phyloP scores from a whole-genome alignment of 2,888 invertebrate species.

The Drosophila prolongata region DNA sequence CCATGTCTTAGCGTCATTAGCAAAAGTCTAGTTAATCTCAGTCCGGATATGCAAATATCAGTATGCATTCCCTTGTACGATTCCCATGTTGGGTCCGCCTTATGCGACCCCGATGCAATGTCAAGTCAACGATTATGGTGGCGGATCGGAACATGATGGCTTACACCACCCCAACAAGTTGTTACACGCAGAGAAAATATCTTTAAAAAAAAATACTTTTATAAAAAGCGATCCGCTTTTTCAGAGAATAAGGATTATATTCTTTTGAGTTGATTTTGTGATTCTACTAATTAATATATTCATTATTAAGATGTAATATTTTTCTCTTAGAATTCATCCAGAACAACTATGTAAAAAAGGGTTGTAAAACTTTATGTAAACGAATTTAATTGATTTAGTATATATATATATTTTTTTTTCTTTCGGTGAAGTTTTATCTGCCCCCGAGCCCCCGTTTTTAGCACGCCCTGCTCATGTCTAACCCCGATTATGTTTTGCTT shows the following conservation, averaged over 20 bases:
- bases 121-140: conserved; percentile 20
- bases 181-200: conserved; percentile 6
- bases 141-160: conserved; percentile 4
- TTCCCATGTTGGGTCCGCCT: conserved; percentile 22
- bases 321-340: too few species aligned
- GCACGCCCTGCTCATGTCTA: conserved; percentile 12
- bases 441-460: not conserved
- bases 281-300: too few species aligned
- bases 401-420: not conserved
- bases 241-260: too few species aligned
- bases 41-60: conserved; percentile 26
- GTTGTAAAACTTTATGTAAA: too few species aligned
- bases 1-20: conserved; percentile 17
- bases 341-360: too few species aligned
- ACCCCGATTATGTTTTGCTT: conserved; percentile 26
- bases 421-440: not conserved
- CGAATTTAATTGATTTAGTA: too few species aligned
- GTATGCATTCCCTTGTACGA: conserved; percentile 27
- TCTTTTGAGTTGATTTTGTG: too few species aligned
- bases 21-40: conserved; percentile 10
- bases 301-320: too few species aligned
- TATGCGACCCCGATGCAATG: conserved; percentile 32
- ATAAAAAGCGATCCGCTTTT: too few species aligned
- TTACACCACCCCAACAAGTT: conserved; percentile 13
- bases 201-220: too few species aligned